Conservation (phyloP, 2,888 invertebrate species). For the Aphodius sticticus region DNA sequence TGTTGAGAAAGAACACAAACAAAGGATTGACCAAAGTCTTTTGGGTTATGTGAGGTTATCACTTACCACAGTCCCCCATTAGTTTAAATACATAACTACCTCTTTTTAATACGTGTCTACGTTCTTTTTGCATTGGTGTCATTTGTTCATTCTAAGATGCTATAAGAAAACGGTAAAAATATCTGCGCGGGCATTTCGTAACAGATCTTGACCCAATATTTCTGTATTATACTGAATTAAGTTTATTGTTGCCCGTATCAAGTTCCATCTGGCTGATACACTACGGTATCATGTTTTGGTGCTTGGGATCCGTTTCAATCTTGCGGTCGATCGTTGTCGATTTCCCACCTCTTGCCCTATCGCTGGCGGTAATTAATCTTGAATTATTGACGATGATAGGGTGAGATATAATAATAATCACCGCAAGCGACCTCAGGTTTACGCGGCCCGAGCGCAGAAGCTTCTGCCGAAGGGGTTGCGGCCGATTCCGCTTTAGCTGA, state of each 20-base stretch:
- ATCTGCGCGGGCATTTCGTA: too few species aligned
- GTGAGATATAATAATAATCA: background rate
- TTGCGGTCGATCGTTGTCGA: background rate
- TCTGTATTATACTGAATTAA: background rate
- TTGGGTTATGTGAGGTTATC: too few species aligned
- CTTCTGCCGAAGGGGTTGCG: background rate
- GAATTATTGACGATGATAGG: constrained; percentile 4
- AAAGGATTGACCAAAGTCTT: too few species aligned
- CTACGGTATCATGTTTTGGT: background rate
- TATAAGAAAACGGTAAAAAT: too few species aligned
- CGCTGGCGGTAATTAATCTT: background rate
- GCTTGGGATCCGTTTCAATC: background rate
- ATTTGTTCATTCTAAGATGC: too few species aligned
- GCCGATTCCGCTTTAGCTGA: background rate
- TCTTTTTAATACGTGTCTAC: too few species aligned
- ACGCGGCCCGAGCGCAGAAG: background rate
- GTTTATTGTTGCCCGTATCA: background rate
- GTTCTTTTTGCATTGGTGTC: too few species aligned
- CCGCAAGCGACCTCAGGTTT: background rate
- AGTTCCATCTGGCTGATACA: background rate
- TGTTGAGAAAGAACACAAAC: too few species aligned
- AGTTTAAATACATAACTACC: too few species aligned
- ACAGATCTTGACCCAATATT: background rate
- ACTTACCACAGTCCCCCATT: too few species aligned
- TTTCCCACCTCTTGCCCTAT: background rate